Evolutionary conservation across 2,888 invertebrate species (phyloP), one percentile per base, ranked within the genome.

Genomic region (Diloba caeruleocephala): DNA sequence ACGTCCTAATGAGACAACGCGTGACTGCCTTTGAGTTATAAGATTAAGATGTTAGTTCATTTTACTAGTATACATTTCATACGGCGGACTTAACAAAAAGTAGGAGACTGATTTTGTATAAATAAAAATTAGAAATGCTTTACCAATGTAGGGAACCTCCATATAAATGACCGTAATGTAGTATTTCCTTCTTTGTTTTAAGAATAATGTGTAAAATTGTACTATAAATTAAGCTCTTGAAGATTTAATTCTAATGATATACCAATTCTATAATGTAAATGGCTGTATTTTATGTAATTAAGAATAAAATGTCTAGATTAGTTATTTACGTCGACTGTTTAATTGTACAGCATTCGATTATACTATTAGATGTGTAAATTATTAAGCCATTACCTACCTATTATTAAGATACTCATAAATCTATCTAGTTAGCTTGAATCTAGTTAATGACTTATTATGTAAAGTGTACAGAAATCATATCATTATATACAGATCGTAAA

Each of bases 401-500:
- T 76, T 77, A 70, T 83, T 89, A 91, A 89, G 90, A 89, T 92
- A 92, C 91, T 91, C 90, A 87, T 91, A 88, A 85, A 86, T 84
- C 79, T 89, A 82, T 91, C 89, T 91, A 91, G 90, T 91, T 90
- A 90, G 90, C 88, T 87, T 88, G 87, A 88, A 90, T 91, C 90
- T 91, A 92, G 91, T 92, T 90, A 85, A 87, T 87, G 88, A 89
- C 84, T 81, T 86, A 71, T 69, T 69, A 84, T 92, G 89, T 90
- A 91, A 89, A 90, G 83, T 92, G 92, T 92, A 93, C 92, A 93
- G 92, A 93, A 92, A 92, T 91, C 92, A 93, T 93, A 93, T 93
- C 92, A 92, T 87, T 82, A 74, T 72, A 87, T 90, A 91, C 87
- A 89, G 91, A 92, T 87, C 88, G 90, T 90, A 88, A 90, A 93